Base-by-base conservation (phyloP, 2,888 invertebrate genomes). In the Tachina fera region DNA sequence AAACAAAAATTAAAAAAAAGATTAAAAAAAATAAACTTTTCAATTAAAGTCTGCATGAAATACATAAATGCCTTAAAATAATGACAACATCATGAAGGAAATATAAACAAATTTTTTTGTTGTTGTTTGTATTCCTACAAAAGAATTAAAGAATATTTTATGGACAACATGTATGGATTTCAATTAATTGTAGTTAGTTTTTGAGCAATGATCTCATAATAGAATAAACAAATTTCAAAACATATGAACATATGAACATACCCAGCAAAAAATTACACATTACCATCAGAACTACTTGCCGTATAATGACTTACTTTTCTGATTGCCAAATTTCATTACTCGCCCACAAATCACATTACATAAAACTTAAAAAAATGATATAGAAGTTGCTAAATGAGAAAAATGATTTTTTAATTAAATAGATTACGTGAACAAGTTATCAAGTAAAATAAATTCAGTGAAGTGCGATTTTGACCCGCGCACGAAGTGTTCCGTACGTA, bases 151-250 rank as follows among this genome's bases (percentile, higher is more conserved):
- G n/a, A 63, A 22, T 56, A 56, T 60, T n/a, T n/a, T 56, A 76
- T 39, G n/a, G 22, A 53, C 47, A 61, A 70, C 58, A 14, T 77
- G 72, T 67, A 60, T 67, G 65, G 65, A 56, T 63, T 81, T 76
- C 56, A 81, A 82, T 87, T 60, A 53, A 83, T 31, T 79, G 53
- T 58, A 67, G 68, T 76, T 76, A 56, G 47, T 84, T 76, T 67
- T 67, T 47, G 19, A 65, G 31, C 65, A 77, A 78, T 83, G 83
- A 83, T 83, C 77, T 83, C 83, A 83, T 78, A 72, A 58, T 67
- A 51, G 51, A 72, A 65, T 41, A 49, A 72, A 16, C 60, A 77
- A 74, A 68, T n/a, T 61, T 3, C 11, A 53, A 13, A 9, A 43
- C n/a, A 58, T 31, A 11, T 47, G 49, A 1, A 31, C 31, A 31